A percentile compares a stretch with the other conserved stretches of the same genome.
These are phyloP conservation scores for Teleogryllus oceanicus DNA, from an alignment of 2,888 invertebrate species.

Conservation along the genomic window DNA sequence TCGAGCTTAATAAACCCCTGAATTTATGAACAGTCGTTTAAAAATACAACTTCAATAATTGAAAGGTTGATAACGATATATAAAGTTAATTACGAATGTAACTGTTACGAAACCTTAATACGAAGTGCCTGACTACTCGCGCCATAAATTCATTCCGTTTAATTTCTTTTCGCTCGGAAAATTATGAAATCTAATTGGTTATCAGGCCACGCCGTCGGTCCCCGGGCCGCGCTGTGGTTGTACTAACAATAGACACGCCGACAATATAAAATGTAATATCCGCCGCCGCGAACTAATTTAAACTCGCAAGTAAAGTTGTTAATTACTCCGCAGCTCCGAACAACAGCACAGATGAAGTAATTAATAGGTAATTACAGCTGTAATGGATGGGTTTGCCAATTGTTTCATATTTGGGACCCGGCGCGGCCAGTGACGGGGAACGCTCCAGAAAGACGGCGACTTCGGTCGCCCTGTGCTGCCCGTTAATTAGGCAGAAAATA, in stretches of 20 bases:
- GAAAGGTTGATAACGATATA: conserved; percentile 18
- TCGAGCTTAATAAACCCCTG: background rate
- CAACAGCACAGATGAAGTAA: conserved; percentile 18
- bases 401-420: background rate
- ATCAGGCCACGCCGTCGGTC: background rate
- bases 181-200: conserved; percentile 9
- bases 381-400: conserved; percentile 18
- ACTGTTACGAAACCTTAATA: conserved; percentile 18
- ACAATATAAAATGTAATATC: conserved; percentile 18
- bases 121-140: background rate
- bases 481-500: conserved; percentile 18
- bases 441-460: background rate
- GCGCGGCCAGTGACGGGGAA: background rate
- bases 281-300: conserved; percentile 18
- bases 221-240: background rate
- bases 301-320: conserved; percentile 18
- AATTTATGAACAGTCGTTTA: conserved; percentile 18
- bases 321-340: conserved; percentile 18
- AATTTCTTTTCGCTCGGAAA: conserved; percentile 1
- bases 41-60: conserved; percentile 9
- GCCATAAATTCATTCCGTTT: conserved; percentile 18
- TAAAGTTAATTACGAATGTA: conserved; percentile 18
- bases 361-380: conserved; percentile 9
- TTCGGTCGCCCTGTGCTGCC: background rate
- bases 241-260: conserved; percentile 18